Evolutionary conservation across 1,140 invertebrate species (phyloP), one percentile per base, ranked within the genome.

Genomic region (Sminthurides bifidus): DNA sequence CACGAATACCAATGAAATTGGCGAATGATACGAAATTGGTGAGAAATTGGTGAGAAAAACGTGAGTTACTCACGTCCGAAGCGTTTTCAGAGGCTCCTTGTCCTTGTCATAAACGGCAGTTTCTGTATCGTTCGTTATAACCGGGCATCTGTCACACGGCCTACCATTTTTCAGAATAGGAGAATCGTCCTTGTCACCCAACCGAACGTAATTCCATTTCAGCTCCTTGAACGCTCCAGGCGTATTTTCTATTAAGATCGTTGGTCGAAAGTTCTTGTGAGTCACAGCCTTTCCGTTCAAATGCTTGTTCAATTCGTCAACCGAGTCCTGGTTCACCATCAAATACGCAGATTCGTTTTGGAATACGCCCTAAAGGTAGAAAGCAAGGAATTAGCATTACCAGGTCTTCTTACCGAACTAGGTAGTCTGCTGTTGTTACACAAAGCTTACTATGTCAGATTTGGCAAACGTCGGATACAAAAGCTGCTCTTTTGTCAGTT

Each of bases 21-120:
- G 21, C 8, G 12, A 51, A 23, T n/a, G 19, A 19, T 14, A 24
- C 17, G 5, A 49, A 49, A 49, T 26, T 26, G 5, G 30, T 10
- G 14, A 26, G 19, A 49, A 12, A 29, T 51, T 31, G 12, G 8
- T 51, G 33, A 35, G 10, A 35, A 33, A 37, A 3, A 49, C 3
- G 3, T 46, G 2, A 33, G 15, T 21, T 51, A 23, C 60, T 66
- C 64, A 70, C 68, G 55, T 64, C 60, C 63, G 65, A 1, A 73
- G 56, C 15, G 71, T 72, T 29, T 59, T 61, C 6, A 73, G 54
- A 1, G 70, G 70, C 60, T 73, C 71, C 40, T 67, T 63, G 35
- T 67, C 55, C 19, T 64, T 60, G n/a, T 67, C 61, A 41, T 66
- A 65, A 14, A 67, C 58, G 21, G 69, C 71, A 43, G 58, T 69